Evolutionary conservation across 2,797 vertebrate species (phyloP), one percentile per base, ranked within the genome.

Genomic region (Tachyglossus aculeatus): DNA sequence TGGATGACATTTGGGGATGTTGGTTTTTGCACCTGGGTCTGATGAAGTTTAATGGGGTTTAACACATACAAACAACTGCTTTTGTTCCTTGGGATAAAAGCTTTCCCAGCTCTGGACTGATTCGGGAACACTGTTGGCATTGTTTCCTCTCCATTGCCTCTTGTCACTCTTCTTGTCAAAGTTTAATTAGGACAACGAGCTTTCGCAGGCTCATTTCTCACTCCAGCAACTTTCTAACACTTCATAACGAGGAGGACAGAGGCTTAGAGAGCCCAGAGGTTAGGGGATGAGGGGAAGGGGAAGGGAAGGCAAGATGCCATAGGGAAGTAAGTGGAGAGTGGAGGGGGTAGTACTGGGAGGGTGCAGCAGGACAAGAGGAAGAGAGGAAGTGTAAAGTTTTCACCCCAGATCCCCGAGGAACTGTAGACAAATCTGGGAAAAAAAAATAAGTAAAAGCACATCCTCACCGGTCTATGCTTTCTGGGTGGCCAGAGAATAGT

Each of bases 161-260:
- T 95, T 92, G 94, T 97, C 95, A 94, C 93, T 94, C 94, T 94
- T 91, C 93, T 94, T 95, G 95, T 96, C 90, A 94, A 93, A 93
- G 94, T 96, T 96, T 96, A 98, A 98, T 98, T 94, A 96, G 96
- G 96, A 96, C 95, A 93, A 93, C 77, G 89, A 92, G 93, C 88
- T 92, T 95, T 95, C 88, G 88, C 93, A 88, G 94, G 91, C 95
- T 93, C 92, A 93, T 98, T 97, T 96, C 91, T 94, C 96, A 97
- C 96, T 96, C 93, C 94, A 97, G 90, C 95, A 95, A 92, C 91
- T 96, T 96, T 90, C 94, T 94, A 94, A 97, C 96, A 95, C 96
- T 95, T 94, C 92, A 85, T 94, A 96, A 96, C 91, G 93, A 97
- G 94, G 90, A 87, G 80, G 88, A 88, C 67, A 77, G 81, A 82